A percentile compares a stretch with the other conserved stretches of the same genome.
Evolutionary conservation across 2,888 invertebrate species (phyloP).

Genomic region (Buathra laborator): DNA sequence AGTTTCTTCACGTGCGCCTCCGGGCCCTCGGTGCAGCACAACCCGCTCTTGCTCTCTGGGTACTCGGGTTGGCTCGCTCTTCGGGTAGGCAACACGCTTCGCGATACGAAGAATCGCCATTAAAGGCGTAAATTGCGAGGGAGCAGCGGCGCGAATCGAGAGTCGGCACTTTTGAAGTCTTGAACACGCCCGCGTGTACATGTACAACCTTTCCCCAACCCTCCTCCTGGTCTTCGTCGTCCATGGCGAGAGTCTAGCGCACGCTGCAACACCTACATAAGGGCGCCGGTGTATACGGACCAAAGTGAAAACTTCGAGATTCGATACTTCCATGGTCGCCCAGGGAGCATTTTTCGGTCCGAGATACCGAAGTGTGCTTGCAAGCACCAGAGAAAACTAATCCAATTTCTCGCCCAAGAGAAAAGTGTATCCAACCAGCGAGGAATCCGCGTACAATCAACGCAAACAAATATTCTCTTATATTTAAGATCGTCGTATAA

Average conservation of each 20-base stretch:
- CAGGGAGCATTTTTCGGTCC: conserved; percentile 30
- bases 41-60: conserved; percentile 10
- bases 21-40: conserved; percentile 31
- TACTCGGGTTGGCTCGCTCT: conserved; percentile 5
- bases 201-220: conserved; percentile 13
- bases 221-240: not conserved
- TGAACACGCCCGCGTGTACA: conserved; percentile 36
- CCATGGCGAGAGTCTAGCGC: not conserved
- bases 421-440: conserved; percentile 28
- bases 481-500: not conserved
- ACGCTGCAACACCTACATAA: not conserved
- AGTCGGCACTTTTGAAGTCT: conserved; percentile 65
- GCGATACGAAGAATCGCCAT: conserved; percentile 65
- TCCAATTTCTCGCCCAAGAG: conserved; percentile 22
- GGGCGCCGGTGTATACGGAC: not conserved
- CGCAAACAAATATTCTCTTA: not conserved
- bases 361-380: conserved; percentile 18
- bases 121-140: conserved; percentile 67
- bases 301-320: conserved; percentile 60
- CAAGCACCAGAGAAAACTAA: conserved; percentile 34
- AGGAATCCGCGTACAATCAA: conserved; percentile 27
- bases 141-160: conserved; percentile 61
- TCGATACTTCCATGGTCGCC: conserved; percentile 54
- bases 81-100: conserved; percentile 16
- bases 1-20: conserved; percentile 65